phyloP scores from a whole-genome alignment of 2,113 vertebrate species.

The Lepus americanus region DNA sequence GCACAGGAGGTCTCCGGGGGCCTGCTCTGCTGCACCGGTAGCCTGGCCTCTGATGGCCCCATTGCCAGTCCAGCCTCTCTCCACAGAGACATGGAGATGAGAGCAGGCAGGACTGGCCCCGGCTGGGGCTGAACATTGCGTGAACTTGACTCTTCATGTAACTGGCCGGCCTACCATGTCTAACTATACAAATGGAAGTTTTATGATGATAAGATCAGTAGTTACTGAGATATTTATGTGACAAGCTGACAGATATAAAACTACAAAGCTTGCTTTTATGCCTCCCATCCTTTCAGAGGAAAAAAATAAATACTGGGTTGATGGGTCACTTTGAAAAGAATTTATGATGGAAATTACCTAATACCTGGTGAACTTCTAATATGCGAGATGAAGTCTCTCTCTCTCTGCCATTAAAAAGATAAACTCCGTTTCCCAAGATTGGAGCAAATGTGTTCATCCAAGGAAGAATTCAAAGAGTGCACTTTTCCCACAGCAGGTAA shows the following conservation, averaged over 20 bases:
- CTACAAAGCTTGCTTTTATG: constrained; percentile 91
- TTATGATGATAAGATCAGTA: constrained; percentile 97
- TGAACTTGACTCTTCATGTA: constrained; percentile 90
- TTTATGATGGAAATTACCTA: constrained; percentile 89
- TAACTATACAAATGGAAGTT: constrained; percentile 96
- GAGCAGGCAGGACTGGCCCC: constrained; percentile 88
- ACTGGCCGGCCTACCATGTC: constrained; percentile 92
- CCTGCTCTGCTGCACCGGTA: rapidly evolving
- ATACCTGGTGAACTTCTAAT: constrained; percentile 88
- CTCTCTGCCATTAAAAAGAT: constrained; percentile 84
- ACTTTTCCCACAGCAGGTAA: background rate
- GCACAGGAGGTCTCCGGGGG: rapidly evolving
- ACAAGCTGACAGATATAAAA: constrained; percentile 94
- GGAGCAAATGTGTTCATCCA: background rate
- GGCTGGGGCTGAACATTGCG: constrained; percentile 89
- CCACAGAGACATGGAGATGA: constrained; percentile 82
- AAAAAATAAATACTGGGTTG: constrained; percentile 87
- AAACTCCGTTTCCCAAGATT: constrained; percentile 83
- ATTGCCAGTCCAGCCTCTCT: rapidly evolving
- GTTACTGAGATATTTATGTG: constrained; percentile 99
- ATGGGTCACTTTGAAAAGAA: constrained; percentile 88
- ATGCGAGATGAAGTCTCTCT: constrained; percentile 85
- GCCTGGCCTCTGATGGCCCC: background rate
- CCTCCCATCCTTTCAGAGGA: constrained; percentile 85
- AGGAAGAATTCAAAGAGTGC: background rate